Base-by-base conservation (phyloP, 2,888 invertebrate genomes). In the Nebria brevicollis region DNA sequence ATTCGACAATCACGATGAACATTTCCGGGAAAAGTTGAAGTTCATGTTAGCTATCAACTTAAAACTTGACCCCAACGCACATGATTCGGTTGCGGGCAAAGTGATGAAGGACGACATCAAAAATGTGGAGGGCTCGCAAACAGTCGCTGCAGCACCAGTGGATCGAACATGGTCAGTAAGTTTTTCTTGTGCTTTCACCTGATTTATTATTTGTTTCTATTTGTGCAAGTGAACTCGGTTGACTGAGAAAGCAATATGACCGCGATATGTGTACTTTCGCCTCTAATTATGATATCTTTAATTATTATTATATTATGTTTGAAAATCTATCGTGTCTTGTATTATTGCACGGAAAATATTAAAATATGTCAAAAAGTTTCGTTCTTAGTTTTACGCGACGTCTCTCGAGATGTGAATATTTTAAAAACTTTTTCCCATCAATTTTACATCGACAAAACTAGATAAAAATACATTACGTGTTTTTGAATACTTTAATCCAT, bases 31-130 rank as follows among this genome's bases (percentile, higher is more conserved):
- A 82, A 87, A 87, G 82, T 75, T 87, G 41, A 87, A 86, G 82
- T 88, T 87, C 81, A 87, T 88, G 87, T 85, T 86, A 4, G 86
- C 85, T 78, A 83, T 87, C 70, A 83, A 85, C 54, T 83, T 88
- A 20, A 86, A 85, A 76, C 85, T 86, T 54, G 85, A 26, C 26
- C 13, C 64, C 13, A 77, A 70, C 11, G 42, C 13, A 43, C 43
- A 15, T 8, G 41, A 72, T 11, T 26, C 26, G 42, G n/a, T 11
- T 34, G 1, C 34, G 34, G 34, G 34, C 34, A 34, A 34, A 34
- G 34, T 34, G 42, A 76, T 66, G 42, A 76, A 42, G 15, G 68
- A 15, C n/a, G 43, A 76, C 15, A 25, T 11, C 13, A 66, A 42
- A 25, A 70, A 41, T 15, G 25, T 66, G n/a, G 6, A 42, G 15